phyloP scores from a whole-genome alignment of 1,140 invertebrate genomes.

The Radopholus similis region DNA sequence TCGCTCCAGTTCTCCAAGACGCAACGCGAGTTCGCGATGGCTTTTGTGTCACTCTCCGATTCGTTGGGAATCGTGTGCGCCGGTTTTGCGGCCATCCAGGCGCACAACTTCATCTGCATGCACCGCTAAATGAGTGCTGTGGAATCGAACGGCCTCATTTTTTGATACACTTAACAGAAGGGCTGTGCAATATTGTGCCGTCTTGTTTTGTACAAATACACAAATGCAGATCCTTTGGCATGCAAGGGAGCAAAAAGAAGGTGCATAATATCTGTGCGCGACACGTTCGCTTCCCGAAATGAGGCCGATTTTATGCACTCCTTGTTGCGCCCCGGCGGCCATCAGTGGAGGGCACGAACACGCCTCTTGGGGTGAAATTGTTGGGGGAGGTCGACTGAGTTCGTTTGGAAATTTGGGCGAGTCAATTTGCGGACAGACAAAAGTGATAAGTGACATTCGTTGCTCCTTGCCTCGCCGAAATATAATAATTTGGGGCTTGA shows the following conservation, averaged over 20 bases:
- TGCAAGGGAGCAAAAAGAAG: slow-evolving; percentile 17
- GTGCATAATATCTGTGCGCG: slow-evolving; percentile 28
- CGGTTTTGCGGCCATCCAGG: slow-evolving; percentile 34
- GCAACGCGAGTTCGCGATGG: slow-evolving; percentile 37
- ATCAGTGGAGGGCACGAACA: too few relatives aligned
- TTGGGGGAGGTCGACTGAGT: too few relatives aligned
- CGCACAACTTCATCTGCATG: slow-evolving; percentile 41
- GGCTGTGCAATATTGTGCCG: not conserved
- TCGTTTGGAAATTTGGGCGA: too few relatives aligned
- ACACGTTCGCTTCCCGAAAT: not conserved
- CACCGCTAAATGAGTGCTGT: slow-evolving; percentile 1
- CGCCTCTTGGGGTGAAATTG: too few relatives aligned
- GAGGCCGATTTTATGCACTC: slow-evolving; percentile 19
- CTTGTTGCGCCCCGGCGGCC: slow-evolving; percentile 13
- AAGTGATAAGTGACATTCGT: too few relatives aligned
- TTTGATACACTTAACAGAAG: too few relatives aligned
- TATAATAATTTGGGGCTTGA: too few relatives aligned
- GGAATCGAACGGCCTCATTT: not conserved
- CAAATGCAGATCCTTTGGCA: not conserved
- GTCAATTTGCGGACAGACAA: too few relatives aligned
- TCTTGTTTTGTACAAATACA: not conserved
- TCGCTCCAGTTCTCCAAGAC: slow-evolving; percentile 23
- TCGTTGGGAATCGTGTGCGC: slow-evolving; percentile 44
- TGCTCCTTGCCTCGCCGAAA: too few relatives aligned
- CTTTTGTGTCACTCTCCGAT: slow-evolving; percentile 40